Evolutionary conservation across 2,888 invertebrate genomes (phyloP), one percentile per base, ranked within the genome.

Genomic region (Brenthis daphne): DNA sequence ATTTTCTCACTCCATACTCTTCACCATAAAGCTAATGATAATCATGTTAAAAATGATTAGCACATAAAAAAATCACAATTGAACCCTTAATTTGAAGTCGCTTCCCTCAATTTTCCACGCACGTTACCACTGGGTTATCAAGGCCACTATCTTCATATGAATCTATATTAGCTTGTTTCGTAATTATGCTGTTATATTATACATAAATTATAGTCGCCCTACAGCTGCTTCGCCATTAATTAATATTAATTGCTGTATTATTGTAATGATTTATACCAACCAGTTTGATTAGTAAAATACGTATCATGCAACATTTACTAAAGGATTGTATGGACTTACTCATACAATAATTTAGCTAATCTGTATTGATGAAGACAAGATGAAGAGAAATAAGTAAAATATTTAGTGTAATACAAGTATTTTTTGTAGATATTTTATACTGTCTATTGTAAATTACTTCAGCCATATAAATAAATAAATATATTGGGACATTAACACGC

Each of bases 211-310:
- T 63, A 29, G 63, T 58, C 71, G 61, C 71, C 65, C 65, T 72
- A 69, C 63, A 54, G 37, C 47, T 71, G 70, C 69, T 73, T 75
- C 75, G 70, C 76, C 77, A 78, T 77, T 83, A 85, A 87, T 87
- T 87, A 84, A 85, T 86, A 85, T 85, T 84, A 85, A 87, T 86
- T 81, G 80, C 82, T 75, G 79, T 77, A 82, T 80, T 82, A 81
- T 80, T 79, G 79, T 75, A 72, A 80, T 85, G 84, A 87, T 85
- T 82, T 85, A 86, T 84, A 73, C 76, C 71, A 73, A 73, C 60
- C 57, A 51, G 65, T 63, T 67, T 71, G 68, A 67, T 73, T 70
- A 67, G 68, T 68, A 69, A 73, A 63, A 65, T 64, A 73, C 57
- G 55, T 63, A 65, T 71, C 56, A 51, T 55, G 16, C 48, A 6